phyloP scores from a whole-genome alignment of 2,113 vertebrate species.

The Calyptomena viridis region DNA sequence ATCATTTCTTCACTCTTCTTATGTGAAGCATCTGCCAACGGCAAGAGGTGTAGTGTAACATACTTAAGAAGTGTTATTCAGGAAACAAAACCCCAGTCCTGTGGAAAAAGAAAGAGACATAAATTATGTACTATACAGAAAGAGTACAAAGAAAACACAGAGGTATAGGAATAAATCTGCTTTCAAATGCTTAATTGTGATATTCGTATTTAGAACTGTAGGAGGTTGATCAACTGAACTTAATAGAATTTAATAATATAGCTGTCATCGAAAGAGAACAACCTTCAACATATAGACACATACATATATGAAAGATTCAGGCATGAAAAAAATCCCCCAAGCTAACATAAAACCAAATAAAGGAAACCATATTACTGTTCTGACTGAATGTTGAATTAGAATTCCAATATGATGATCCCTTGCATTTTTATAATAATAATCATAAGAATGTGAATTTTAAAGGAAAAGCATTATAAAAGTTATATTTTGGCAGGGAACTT shows the following conservation, averaged over 20 bases:
- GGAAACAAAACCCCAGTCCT: rapidly evolving
- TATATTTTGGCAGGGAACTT: neutral
- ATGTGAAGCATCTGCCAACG: neutral
- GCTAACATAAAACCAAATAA: neutral
- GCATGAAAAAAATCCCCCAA: neutral
- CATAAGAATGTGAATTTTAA: neutral
- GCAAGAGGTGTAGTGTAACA: neutral
- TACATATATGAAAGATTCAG: neutral
- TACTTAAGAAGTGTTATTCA: too few relatives aligned
- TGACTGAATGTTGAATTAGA: neutral
- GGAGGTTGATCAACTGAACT: neutral
- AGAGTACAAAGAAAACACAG: neutral
- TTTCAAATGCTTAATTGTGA: neutral
- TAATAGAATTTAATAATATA: neutral
- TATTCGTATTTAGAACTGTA: neutral
- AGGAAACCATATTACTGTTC: neutral
- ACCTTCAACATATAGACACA: neutral
- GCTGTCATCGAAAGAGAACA: neutral
- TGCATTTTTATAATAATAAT: neutral
- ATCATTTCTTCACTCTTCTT: neutral
- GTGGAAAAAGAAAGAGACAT: neutral
- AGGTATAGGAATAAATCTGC: neutral
- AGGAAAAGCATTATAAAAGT: neutral
- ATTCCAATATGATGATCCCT: neutral
- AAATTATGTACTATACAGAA: neutral